Percentiles rank a stretch among this genome's conserved stretches.
Conservation (phyloP, 2,888 invertebrate genomes). For the Melitaea athalia region DNA sequence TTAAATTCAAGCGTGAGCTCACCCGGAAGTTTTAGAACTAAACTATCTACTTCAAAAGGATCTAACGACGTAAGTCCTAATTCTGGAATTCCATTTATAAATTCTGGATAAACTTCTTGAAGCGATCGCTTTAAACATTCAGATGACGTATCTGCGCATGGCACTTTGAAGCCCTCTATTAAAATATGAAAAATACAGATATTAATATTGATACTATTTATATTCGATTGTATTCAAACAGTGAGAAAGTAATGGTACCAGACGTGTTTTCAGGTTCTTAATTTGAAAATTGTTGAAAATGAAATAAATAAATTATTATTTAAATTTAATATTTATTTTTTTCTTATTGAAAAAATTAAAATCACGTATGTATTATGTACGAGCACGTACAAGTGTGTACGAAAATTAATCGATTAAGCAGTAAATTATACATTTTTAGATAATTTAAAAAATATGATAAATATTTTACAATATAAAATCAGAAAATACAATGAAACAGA, state of each 20-base stretch:
- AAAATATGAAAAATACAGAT: conserved; percentile 22
- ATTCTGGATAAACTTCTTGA: conserved; percentile 49
- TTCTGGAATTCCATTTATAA: conserved; percentile 53
- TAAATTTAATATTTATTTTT: too few relatives aligned
- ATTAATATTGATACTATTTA: too few relatives aligned
- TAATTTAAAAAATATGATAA: too few relatives aligned
- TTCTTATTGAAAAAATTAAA: too few relatives aligned
- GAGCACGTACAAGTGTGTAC: too few relatives aligned
- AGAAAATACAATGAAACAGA: too few relatives aligned
- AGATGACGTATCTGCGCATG: conserved; percentile 49
- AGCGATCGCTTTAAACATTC: conserved; percentile 52
- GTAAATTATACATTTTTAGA: too few relatives aligned
- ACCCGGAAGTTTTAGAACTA: conserved; percentile 53
- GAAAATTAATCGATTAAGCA: too few relatives aligned
- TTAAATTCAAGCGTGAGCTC: conserved; percentile 51
- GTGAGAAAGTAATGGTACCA: not conserved
- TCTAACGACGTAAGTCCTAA: conserved; percentile 53
- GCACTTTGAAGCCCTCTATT: conserved; percentile 45
- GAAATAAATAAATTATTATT: too few relatives aligned
- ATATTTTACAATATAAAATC: too few relatives aligned
- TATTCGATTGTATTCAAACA: not conserved
- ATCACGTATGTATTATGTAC: too few relatives aligned
- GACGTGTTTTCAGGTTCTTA: not conserved
- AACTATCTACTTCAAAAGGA: conserved; percentile 52
- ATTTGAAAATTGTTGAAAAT: too few relatives aligned